phyloP scores from a whole-genome alignment of 2,888 invertebrate species.

The Lapara coniferarum region DNA sequence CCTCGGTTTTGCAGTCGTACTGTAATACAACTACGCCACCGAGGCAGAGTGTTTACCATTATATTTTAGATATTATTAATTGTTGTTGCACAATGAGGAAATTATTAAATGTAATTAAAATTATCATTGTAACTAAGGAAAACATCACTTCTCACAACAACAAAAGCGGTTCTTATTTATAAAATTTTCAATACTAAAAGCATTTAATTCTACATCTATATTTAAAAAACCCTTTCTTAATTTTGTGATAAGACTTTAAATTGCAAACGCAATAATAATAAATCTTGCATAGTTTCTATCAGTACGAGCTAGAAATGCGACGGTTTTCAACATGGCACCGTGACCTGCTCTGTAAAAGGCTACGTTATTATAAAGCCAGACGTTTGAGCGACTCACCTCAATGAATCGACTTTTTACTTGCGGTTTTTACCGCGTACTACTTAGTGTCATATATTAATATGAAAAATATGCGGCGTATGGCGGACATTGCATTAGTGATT shows the following conservation, averaged over 20 bases:
- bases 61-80: too few relatives aligned
- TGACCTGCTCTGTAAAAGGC: conserved; percentile 28
- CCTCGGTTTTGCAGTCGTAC: too few relatives aligned
- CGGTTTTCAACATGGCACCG: conserved; percentile 22
- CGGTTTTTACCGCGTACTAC: conserved; percentile 1
- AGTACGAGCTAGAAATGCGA: conserved; percentile 1
- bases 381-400: conserved; percentile 10
- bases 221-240: too few relatives aligned
- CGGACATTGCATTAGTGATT: neutral
- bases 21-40: too few relatives aligned
- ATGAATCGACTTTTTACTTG: conserved; percentile 5
- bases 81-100: too few relatives aligned
- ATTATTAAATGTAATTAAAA: too few relatives aligned
- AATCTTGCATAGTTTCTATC: neutral
- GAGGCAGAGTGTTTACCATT: too few relatives aligned
- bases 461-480: neutral
- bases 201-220: too few relatives aligned
- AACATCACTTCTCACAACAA: too few relatives aligned
- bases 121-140: too few relatives aligned
- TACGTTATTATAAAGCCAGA: conserved; percentile 25
- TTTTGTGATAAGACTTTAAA: neutral
- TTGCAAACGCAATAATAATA: neutral
- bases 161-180: too few relatives aligned
- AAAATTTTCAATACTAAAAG: too few relatives aligned
- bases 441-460: neutral